These are phyloP conservation scores for Phyllostomus hastatus DNA, from an alignment of 2,113 vertebrate genomes.

Conservation along the genomic window DNA sequence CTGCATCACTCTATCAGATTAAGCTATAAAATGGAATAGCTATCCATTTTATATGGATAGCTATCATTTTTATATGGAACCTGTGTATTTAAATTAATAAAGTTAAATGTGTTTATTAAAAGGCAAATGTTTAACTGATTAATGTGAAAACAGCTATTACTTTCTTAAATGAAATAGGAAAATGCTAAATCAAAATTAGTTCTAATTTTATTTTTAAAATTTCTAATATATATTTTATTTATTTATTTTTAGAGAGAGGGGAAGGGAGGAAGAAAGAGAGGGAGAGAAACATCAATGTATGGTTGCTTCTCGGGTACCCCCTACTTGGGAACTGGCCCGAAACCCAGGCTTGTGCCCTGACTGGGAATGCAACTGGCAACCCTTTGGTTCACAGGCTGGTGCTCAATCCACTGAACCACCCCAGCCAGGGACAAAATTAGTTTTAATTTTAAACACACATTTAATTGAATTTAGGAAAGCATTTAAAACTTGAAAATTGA, in stretches of 20 bases:
- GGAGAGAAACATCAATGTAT: too few species aligned
- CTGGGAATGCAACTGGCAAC: not conserved
- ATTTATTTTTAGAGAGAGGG: too few species aligned
- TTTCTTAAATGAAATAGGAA: slow-evolving; percentile 13
- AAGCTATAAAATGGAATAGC: not conserved
- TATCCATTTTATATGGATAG: too few species aligned
- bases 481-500: slow-evolving; percentile 14
- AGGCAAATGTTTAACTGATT: not conserved
- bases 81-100: not conserved
- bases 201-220: not conserved
- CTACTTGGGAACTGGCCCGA: too few species aligned
- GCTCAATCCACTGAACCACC: too few species aligned
- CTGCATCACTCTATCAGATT: not conserved
- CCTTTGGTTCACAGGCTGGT: too few species aligned
- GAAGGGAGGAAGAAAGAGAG: too few species aligned
- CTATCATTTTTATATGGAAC: too few species aligned
- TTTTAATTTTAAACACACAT: not conserved
- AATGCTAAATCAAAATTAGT: not conserved
- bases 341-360: too few species aligned
- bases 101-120: not conserved
- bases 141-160: not conserved
- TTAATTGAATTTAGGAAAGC: slow-evolving; percentile 27
- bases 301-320: too few species aligned
- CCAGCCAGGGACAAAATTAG: not conserved
- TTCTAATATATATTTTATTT: too few species aligned